Conservation (phyloP, 2,888 invertebrate genomes). For the Caenorhabditis drosophilae region DNA sequence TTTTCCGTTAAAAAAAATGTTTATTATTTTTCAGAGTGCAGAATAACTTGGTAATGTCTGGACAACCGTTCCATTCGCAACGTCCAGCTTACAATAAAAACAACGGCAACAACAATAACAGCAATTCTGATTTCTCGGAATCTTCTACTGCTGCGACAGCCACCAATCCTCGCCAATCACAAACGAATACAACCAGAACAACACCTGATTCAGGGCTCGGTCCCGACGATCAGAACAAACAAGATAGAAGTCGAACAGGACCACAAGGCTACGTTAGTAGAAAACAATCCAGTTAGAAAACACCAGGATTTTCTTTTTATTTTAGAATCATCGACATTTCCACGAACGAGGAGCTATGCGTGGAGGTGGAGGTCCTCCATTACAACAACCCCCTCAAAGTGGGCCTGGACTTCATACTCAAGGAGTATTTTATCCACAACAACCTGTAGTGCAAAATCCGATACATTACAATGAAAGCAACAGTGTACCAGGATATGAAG, state of each 20-base stretch:
- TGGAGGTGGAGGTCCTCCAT: neutral
- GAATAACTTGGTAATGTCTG: conserved; percentile 42
- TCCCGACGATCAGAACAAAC: conserved; percentile 31
- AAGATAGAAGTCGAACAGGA: neutral
- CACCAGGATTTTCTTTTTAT: neutral
- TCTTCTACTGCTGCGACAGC: conserved; percentile 4
- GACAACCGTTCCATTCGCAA: conserved; percentile 35
- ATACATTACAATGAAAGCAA: no score
- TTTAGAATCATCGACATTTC: neutral
- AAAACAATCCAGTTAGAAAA: no score
- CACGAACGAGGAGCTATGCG: neutral
- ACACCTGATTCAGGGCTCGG: conserved; percentile 50
- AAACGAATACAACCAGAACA: conserved; percentile 33
- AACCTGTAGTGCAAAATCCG: no score
- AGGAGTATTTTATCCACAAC: no score
- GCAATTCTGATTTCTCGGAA: conserved; percentile 5
- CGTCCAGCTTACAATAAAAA: conserved; percentile 9
- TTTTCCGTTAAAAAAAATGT: no score
- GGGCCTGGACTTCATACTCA: neutral
- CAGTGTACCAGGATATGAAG: no score
- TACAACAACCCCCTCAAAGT: neutral
- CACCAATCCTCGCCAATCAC: conserved; percentile 8
- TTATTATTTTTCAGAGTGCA: no score
- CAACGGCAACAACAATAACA: conserved; percentile 11
- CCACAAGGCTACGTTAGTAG: conserved; percentile 3